A percentile compares a stretch with the other conserved stretches of the same genome.
phyloP scores from a whole-genome alignment of 2,797 vertebrate species.

The Argyrosomus regius region DNA sequence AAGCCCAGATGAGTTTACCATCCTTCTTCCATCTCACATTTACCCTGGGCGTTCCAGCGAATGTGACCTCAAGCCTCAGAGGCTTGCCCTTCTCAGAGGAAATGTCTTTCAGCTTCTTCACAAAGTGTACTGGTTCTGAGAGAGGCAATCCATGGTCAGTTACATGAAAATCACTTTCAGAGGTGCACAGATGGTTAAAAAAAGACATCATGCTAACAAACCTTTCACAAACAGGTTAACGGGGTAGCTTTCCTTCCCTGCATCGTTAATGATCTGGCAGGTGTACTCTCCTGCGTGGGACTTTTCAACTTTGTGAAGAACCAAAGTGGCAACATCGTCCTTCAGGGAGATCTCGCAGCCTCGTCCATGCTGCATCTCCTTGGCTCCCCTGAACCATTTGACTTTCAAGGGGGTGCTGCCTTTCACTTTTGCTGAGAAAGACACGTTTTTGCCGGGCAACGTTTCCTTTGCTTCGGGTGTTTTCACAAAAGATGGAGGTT shows the following conservation, averaged over 20 bases:
- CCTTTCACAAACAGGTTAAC: slow-evolving; percentile 91
- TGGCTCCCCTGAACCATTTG: slow-evolving; percentile 94
- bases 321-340: slow-evolving; percentile 84
- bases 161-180: slow-evolving; percentile 23
- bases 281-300: slow-evolving; percentile 88
- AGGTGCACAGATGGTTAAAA: slow-evolving; percentile 7
- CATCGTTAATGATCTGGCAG: slow-evolving; percentile 88
- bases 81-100: slow-evolving; percentile 89
- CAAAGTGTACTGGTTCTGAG: slow-evolving; percentile 87
- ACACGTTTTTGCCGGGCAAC: slow-evolving; percentile 87
- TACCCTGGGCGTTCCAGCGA: slow-evolving; percentile 89
- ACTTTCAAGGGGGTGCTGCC: slow-evolving; percentile 91
- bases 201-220: slow-evolving; percentile 77
- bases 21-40: slow-evolving; percentile 93
- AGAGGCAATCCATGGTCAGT: slow-evolving; percentile 62
- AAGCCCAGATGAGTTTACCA: slow-evolving; percentile 85
- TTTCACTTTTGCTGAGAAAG: slow-evolving; percentile 89
- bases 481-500: slow-evolving; percentile 91
- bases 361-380: slow-evolving; percentile 89
- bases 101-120: slow-evolving; percentile 91
- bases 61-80: slow-evolving; percentile 91
- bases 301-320: slow-evolving; percentile 86
- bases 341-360: slow-evolving; percentile 87
- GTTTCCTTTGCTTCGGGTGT: slow-evolving; percentile 87
- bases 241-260: slow-evolving; percentile 88